Evolutionary conservation across 2,797 vertebrate species (phyloP).

Genomic region (Sebastes cheni): DNA sequence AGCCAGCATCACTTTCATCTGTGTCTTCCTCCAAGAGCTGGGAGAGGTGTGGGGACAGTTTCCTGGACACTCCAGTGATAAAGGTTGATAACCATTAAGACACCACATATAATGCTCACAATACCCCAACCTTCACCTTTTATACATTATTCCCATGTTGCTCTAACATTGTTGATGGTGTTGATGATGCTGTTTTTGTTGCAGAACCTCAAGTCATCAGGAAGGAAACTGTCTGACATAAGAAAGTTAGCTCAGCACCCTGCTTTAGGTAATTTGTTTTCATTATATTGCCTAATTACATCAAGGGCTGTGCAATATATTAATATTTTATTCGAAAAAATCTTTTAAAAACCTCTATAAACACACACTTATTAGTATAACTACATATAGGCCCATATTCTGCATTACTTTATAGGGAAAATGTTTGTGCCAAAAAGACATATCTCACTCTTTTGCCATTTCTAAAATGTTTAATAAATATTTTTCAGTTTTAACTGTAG

Average conservation of each 20-base stretch:
- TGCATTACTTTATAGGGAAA: no score
- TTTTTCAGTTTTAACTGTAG: no score
- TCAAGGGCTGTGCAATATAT: neutral
- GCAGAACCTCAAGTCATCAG: conserved; percentile 71
- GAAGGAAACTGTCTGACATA: conserved; percentile 64
- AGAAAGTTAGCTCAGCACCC: conserved; percentile 67
- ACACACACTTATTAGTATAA: no score
- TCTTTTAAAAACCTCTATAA: no score
- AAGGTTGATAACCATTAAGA: conserved; percentile 49
- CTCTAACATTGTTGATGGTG: neutral
- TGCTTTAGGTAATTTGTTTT: conserved; percentile 66
- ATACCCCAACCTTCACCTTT: neutral
- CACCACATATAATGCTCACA: neutral
- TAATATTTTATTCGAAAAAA: neutral
- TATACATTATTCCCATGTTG: neutral
- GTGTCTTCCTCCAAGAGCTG: conserved; percentile 80
- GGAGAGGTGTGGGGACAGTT: conserved; percentile 89
- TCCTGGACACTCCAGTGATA: conserved; percentile 67
- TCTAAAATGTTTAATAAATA: no score
- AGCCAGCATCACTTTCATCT: conserved; percentile 32
- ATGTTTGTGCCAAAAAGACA: no score
- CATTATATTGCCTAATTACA: neutral
- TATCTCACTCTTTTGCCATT: no score
- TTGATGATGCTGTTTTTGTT: conserved; percentile 18
- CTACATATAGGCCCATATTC: no score